Conservation (phyloP, 2,113 vertebrate species). For the Odocoileus hemionus region DNA sequence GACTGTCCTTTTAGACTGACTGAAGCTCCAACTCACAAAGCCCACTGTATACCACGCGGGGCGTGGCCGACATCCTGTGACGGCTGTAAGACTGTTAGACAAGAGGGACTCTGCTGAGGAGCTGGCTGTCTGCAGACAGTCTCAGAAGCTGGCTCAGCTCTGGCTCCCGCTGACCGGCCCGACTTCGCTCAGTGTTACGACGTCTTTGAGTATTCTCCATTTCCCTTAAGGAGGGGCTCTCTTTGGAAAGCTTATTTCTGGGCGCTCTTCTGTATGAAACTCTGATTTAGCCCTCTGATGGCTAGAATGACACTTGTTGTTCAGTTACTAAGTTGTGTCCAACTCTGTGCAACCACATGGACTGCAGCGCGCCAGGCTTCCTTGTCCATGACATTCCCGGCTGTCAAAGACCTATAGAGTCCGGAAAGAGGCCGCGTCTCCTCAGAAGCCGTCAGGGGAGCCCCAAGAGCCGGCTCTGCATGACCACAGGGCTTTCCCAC, state of each 20-base stretch:
- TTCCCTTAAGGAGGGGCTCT: background rate
- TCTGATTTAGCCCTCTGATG: background rate
- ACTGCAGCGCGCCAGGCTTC: background rate
- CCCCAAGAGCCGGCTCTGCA: background rate
- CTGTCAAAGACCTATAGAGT: background rate
- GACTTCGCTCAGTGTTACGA: background rate
- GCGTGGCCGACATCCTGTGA: accelerated
- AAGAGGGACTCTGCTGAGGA: background rate
- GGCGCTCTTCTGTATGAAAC: background rate
- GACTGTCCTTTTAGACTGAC: background rate
- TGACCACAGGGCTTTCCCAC: background rate
- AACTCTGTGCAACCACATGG: background rate
- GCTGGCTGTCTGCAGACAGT: background rate
- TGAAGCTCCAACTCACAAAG: background rate
- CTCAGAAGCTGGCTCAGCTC: background rate
- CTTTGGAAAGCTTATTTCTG: background rate
- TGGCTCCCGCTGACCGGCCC: background rate
- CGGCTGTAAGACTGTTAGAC: background rate
- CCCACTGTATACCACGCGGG: accelerated
- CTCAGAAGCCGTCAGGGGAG: background rate
- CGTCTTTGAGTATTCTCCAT: background rate
- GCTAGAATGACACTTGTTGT: background rate
- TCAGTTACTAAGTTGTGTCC: background rate
- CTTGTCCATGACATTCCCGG: background rate
- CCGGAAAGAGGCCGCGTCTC: background rate